Evolutionary conservation across 2,797 vertebrate genomes (phyloP).

Genomic region (Austrolebias charrua): DNA sequence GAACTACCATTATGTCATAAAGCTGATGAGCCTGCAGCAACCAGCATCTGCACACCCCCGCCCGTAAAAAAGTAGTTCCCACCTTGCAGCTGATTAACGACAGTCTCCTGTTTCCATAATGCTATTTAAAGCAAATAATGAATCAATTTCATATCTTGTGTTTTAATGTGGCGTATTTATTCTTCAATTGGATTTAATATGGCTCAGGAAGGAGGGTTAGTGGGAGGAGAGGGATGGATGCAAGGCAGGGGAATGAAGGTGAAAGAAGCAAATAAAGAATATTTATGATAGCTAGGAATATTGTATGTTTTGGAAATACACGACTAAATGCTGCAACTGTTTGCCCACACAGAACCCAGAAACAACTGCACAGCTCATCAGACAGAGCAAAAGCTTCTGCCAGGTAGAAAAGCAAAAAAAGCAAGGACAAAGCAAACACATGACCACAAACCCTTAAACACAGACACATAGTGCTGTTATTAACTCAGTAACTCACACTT

Average conservation of each 20-base stretch:
- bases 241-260: constrained; percentile 15
- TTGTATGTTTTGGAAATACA: constrained; percentile 43
- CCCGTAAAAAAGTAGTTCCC: constrained; percentile 15
- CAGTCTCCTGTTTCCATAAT: constrained; percentile 55
- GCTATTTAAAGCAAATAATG: constrained; percentile 65
- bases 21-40: constrained; percentile 64
- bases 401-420: constrained; percentile 6
- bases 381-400: constrained; percentile 26
- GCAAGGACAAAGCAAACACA: constrained; percentile 16
- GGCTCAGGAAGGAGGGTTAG: constrained; percentile 18
- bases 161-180: constrained; percentile 76
- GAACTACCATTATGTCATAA: constrained; percentile 49
- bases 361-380: constrained; percentile 25
- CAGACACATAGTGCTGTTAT: constrained; percentile 40
- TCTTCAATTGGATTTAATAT: constrained; percentile 66
- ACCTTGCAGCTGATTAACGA: constrained; percentile 59
- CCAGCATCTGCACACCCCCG: constrained; percentile 57
- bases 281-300: constrained; percentile 65
- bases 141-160: constrained; percentile 70
- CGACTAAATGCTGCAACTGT: constrained; percentile 25
- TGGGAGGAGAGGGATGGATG: constrained; percentile 19
- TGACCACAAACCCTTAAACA: constrained; percentile 6
- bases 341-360: background rate
- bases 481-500: constrained; percentile 67
- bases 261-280: constrained; percentile 64